Evolutionary conservation across 2,797 vertebrate species (phyloP), one percentile per base, ranked within the genome.

Genomic region (Tangara arthus): DNA sequence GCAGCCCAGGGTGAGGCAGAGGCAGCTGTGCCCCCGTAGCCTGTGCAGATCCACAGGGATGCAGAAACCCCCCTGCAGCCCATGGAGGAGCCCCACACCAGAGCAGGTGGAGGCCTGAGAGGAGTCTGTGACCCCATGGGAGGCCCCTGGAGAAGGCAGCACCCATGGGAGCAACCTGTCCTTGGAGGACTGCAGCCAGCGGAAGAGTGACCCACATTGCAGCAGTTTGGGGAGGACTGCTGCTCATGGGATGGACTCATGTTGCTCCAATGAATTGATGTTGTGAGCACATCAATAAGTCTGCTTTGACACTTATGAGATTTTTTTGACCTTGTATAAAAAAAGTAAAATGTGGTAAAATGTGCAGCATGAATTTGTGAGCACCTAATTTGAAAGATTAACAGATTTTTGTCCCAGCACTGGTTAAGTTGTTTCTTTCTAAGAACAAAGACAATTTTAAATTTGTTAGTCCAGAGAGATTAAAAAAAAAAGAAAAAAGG

Each of bases 41-140:
- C 8, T 41, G 41, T 7, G 2, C 41, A 41, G 41, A 41, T 41
- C 15, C 41, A 16, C 41, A 41, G 46, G 46, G 23, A 26, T 47
- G 46, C 46, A 47, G 53, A 68, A 24, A 47, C 27, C 23, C 46
- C 46, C 23, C 46, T 9, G 11, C 23, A 80, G 52, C 23, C 35
- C 0, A 0, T 1, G 23, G 6, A 6, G 26, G 21, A 57, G 32
- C 1, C 82, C 27, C 37, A 37, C 15, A 2, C 8, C 1, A 3
- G 53, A 28, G 10, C 27, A 19, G 0, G 3, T 27, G n/a, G 21
- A 14, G 23, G 15, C 5, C 52, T 12, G 37, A 2, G 39, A 39
- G 12, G 7, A 18, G 44, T 11, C 22, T 66, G 61, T 59, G 32
- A 44, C 1, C 15, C 27, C 12, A 7, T 35, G 44, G 27, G 52